phyloP scores from a whole-genome alignment of 2,113 vertebrate species.

The Pterocles orientalis region DNA sequence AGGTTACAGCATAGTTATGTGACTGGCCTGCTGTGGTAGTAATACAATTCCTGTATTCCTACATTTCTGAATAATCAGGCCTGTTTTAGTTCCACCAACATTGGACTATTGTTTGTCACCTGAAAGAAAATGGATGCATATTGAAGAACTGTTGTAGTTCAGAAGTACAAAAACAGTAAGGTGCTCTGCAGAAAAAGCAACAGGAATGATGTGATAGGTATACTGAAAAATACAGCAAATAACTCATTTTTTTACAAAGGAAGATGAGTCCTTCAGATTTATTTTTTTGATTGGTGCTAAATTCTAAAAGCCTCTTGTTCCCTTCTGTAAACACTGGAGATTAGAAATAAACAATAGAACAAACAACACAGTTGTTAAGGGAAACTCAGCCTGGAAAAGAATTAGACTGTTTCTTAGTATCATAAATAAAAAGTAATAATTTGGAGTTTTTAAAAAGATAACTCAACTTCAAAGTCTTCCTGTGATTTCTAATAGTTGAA shows the following conservation, averaged over 20 bases:
- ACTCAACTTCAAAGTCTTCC: constrained; percentile 58
- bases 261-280: neutral
- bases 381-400: neutral
- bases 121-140: neutral
- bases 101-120: neutral
- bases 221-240: neutral
- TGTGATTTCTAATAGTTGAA: constrained; percentile 53
- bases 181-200: neutral
- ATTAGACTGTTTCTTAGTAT: neutral
- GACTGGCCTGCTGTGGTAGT: neutral
- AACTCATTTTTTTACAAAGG: neutral
- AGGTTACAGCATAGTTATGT: neutral
- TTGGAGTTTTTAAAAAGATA: neutral
- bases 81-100: neutral
- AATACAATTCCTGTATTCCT: neutral
- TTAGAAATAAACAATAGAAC: neutral
- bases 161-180: neutral
- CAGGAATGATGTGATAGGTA: neutral
- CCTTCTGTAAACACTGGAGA: neutral
- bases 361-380: neutral
- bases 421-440: constrained; percentile 47
- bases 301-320: neutral
- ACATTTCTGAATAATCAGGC: neutral
- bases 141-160: neutral
- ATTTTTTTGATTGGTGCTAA: neutral